phyloP scores from a whole-genome alignment of 2,113 vertebrate genomes.

The Ardeotis arabs region DNA sequence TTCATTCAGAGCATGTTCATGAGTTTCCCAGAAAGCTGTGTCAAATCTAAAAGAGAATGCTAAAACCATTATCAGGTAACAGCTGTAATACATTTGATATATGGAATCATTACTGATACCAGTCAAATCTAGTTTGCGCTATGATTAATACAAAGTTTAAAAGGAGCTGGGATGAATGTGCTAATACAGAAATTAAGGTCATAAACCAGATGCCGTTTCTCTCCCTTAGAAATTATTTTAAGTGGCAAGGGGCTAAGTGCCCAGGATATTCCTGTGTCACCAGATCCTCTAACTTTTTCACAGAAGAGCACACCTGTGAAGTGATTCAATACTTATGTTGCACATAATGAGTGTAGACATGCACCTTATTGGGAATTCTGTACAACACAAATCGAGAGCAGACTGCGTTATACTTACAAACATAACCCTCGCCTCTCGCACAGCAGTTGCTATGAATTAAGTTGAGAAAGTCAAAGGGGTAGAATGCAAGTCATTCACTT shows the following conservation, averaged over 20 bases:
- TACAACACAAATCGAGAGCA: background rate
- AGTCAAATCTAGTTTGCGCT: background rate
- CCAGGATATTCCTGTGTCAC: background rate
- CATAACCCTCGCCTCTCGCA: background rate
- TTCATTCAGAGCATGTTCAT: background rate
- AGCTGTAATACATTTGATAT: background rate
- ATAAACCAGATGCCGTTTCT: background rate
- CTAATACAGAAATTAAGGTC: background rate
- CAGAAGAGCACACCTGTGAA: background rate
- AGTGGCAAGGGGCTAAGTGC: background rate
- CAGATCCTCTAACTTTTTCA: background rate
- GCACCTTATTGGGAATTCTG: background rate
- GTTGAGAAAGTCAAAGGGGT: slow-evolving; percentile 25
- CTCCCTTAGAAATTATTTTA: background rate
- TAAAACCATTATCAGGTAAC: background rate
- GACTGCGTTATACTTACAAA: slow-evolving; percentile 5
- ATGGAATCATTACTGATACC: background rate
- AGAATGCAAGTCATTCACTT: background rate
- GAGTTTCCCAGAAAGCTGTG: background rate
- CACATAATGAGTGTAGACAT: background rate
- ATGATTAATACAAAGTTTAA: background rate
- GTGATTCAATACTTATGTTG: background rate
- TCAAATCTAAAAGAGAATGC: slow-evolving; percentile 6
- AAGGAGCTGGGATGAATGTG: background rate
- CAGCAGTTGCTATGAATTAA: slow-evolving; percentile 62